Conservation (phyloP, 2,113 vertebrate species). For the Scomber japonicus region DNA sequence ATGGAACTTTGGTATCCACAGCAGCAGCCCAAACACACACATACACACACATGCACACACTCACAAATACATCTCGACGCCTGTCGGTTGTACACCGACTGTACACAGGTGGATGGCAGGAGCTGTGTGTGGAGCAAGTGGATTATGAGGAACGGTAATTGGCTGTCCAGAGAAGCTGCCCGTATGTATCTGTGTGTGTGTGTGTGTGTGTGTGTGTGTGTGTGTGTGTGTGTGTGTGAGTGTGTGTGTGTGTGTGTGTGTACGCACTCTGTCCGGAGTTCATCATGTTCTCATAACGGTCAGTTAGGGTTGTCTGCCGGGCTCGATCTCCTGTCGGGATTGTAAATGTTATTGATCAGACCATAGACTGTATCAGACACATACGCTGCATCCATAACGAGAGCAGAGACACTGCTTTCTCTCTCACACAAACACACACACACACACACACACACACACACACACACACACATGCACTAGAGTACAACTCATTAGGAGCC, state of each 20-base stretch:
- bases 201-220: constrained; percentile 51
- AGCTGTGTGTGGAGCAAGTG: constrained; percentile 71
- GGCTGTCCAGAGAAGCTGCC: constrained; percentile 79
- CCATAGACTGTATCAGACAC: constrained; percentile 37
- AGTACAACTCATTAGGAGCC: constrained; percentile 79
- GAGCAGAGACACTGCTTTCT: constrained; percentile 62
- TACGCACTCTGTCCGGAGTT: constrained; percentile 67
- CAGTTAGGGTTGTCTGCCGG: constrained; percentile 74
- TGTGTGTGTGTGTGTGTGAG: constrained; percentile 43
- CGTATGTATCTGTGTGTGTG: constrained; percentile 44
- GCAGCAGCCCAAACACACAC: constrained; percentile 19
- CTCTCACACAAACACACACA: constrained; percentile 33
- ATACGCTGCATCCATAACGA: constrained; percentile 76
- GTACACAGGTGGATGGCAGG: constrained; percentile 71
- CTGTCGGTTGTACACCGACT: constrained; percentile 50
- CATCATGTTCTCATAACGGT: constrained; percentile 81
- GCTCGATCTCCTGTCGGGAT: constrained; percentile 79
- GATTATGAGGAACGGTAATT: constrained; percentile 82
- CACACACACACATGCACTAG: constrained; percentile 46
- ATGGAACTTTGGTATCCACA: constrained; percentile 60
- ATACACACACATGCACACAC: constrained; percentile 42
- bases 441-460: constrained; percentile 43
- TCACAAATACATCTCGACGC: constrained; percentile 44
- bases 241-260: constrained; percentile 57
- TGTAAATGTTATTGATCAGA: constrained; percentile 84